Percentiles rank a stretch among this genome's conserved stretches.
These are phyloP conservation scores for Sinocyclocheilus anophthalmus DNA, from an alignment of 2,113 vertebrate genomes.

Conservation along the genomic window DNA sequence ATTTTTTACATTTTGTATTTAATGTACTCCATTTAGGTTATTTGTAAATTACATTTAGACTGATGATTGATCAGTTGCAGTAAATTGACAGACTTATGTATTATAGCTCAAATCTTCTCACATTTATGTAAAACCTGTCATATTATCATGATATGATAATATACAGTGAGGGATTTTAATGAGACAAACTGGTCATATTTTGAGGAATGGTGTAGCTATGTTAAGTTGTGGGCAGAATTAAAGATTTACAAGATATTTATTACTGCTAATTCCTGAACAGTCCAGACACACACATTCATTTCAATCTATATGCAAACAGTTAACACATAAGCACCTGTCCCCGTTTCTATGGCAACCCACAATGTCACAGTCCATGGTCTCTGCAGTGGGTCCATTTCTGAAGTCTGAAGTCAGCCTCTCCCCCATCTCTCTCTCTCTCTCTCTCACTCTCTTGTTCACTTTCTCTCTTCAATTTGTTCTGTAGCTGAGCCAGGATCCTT, in stretches of 20 bases:
- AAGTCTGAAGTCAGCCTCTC: constrained; percentile 50
- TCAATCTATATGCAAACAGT: constrained; percentile 56
- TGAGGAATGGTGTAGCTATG: neutral
- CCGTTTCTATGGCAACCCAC: constrained; percentile 68
- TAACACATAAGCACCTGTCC: constrained; percentile 54
- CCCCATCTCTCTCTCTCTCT: constrained; percentile 9
- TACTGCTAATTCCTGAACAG: constrained; percentile 30
- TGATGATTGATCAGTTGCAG: neutral
- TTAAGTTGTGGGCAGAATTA: neutral
- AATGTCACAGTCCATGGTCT: constrained; percentile 41
- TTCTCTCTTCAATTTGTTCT: constrained; percentile 23
- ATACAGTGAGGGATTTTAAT: neutral
- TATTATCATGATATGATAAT: neutral
- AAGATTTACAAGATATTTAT: constrained; percentile 13
- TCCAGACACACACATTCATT: constrained; percentile 40
- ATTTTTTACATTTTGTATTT: neutral
- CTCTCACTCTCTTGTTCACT: constrained; percentile 26
- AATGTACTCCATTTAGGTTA: neutral
- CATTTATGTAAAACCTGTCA: neutral
- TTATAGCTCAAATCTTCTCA: neutral
- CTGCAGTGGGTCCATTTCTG: constrained; percentile 45
- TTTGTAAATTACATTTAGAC: neutral
- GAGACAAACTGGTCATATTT: constrained; percentile 2
- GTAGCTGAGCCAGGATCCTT: constrained; percentile 28
- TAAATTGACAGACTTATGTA: neutral